Evolutionary conservation across 1,140 invertebrate genomes (phyloP).

Genomic region (Heliconius nattereri): DNA sequence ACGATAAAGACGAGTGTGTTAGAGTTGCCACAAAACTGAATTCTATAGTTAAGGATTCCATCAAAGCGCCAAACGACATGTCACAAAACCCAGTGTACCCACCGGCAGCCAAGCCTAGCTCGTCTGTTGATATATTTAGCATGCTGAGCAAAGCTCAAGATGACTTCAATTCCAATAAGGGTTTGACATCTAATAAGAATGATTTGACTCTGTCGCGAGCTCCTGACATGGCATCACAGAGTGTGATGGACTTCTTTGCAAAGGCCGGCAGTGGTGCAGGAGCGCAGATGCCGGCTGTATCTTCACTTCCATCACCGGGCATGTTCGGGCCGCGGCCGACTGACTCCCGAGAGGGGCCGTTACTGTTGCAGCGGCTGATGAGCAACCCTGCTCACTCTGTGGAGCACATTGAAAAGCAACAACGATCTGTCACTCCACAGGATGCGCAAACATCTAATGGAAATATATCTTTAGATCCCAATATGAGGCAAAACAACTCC

Average conservation of each 20-base stretch:
- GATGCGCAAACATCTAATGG: conserved; percentile 74
- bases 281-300: conserved; percentile 78
- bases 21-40: conserved; percentile 88
- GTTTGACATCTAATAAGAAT: conserved; percentile 54
- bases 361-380: conserved; percentile 87
- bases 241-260: conserved; percentile 92
- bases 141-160: conserved; percentile 95
- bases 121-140: conserved; percentile 89
- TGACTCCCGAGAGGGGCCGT: conserved; percentile 78
- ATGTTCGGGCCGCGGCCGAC: conserved; percentile 77
- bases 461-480: conserved; percentile 61
- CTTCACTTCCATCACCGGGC: conserved; percentile 77
- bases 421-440: conserved; percentile 87
- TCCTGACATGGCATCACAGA: conserved; percentile 85
- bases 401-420: conserved; percentile 94
- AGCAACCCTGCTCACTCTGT: conserved; percentile 90
- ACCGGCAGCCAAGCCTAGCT: conserved; percentile 56
- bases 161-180: conserved; percentile 86
- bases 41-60: conserved; percentile 85
- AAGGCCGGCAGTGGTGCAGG: conserved; percentile 87
- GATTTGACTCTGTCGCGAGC: conserved; percentile 64
- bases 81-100: conserved; percentile 58
- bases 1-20: conserved; percentile 93
- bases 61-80: conserved; percentile 74
- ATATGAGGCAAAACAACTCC: conserved; percentile 62